Base-by-base conservation (phyloP, 2,113 vertebrate genomes). In the Oncorhynchus tshawytscha region DNA sequence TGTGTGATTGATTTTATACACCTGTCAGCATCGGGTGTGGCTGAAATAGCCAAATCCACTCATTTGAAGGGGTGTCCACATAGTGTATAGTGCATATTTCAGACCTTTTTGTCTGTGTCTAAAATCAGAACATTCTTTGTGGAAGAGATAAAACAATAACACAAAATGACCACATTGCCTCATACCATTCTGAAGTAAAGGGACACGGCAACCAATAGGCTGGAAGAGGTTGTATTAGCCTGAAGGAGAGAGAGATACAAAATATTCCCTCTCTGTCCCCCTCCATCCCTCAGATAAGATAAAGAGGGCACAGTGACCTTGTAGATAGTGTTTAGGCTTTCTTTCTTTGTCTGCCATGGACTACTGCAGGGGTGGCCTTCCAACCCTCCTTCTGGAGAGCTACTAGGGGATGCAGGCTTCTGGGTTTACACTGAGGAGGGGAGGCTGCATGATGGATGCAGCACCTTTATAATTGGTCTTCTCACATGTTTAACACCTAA, bases 201-300 rank as follows among this genome's bases (percentile, higher is more conserved):
- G 65, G 67, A 45, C 34, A 83, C 76, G 49, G 49, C 4, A 13
- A 51, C 49, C 18, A 60, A 20, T 60, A 60, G 60, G 51, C 81
- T 24, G 72, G 29, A 82, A 79, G 66, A 75, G 22, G 66, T 29
- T 39, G 48, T 24, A 20, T 25, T 68, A 75, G 25, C 75, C 78
- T 72, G 73, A 67, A 48, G 67, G 49, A 15, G 51, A 57, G 65
- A 76, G 83, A 91, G 85, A 88, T 9, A 39, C 0, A 82, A 83
- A 77, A 71, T 76, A 74, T 79, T 82, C 71, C 80, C 69, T 82
- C 31, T 20, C 22, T 62, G 49, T 79, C 68, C 67, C 65, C 73
- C 72, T 78, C 76, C 73, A 67, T 81, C 27, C 71, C 31, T 1
- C 49, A 59, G 82, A 87, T 85, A 83, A 88, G 84, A 90, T 82